These are phyloP conservation scores for Cheirogaleus medius DNA, from an alignment of 2,113 vertebrate species.

Conservation along the genomic window DNA sequence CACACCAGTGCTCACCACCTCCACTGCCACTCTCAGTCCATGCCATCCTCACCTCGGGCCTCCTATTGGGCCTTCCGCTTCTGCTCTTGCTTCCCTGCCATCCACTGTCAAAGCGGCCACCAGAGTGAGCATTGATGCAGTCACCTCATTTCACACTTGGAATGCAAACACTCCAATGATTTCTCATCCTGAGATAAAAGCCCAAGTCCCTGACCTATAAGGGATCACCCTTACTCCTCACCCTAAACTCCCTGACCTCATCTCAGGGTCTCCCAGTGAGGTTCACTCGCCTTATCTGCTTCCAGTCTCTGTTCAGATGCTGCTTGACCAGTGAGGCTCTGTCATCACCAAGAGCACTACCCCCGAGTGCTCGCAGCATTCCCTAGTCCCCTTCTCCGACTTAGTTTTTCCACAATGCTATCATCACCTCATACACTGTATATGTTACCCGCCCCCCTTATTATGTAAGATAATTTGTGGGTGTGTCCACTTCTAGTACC, in stretches of 20 bases:
- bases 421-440: not conserved
- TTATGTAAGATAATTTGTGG: not conserved
- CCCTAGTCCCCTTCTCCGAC: rapidly evolving
- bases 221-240: not conserved
- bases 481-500: not conserved
- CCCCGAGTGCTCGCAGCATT: not conserved
- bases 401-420: not conserved
- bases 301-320: not conserved
- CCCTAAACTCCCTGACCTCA: not conserved
- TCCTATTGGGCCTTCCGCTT: not conserved
- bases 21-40: not conserved
- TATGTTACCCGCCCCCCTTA: not conserved
- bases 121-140: not conserved
- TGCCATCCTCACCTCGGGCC: not conserved
- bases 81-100: not conserved
- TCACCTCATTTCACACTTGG: not conserved
- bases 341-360: not conserved
- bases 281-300: not conserved
- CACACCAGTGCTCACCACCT: not conserved
- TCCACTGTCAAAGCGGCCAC: not conserved
- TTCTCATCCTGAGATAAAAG: not conserved
- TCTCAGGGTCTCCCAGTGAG: not conserved
- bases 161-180: not conserved
- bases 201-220: not conserved
- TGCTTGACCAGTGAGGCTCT: not conserved